Evolutionary conservation across 2,113 vertebrate genomes (phyloP).

Genomic region (Nycticorax nycticorax): DNA sequence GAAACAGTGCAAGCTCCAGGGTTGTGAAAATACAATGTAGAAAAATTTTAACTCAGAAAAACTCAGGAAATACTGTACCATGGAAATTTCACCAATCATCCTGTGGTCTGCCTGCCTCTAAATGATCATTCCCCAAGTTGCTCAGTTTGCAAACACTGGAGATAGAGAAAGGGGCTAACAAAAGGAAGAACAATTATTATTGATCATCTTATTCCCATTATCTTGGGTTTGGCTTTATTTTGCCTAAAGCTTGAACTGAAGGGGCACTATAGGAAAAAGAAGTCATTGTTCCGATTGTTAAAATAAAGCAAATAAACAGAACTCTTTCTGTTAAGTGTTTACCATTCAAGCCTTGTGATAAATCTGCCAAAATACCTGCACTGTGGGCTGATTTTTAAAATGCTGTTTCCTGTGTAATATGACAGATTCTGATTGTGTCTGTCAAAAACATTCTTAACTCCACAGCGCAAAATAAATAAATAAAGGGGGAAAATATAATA

Average conservation of each 20-base stretch:
- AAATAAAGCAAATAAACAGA: background rate
- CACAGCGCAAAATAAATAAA: constrained; percentile 34
- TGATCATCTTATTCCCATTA: constrained; percentile 34
- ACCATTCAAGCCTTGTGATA: constrained; percentile 20
- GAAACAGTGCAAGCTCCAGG: constrained; percentile 68
- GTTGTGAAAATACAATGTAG: constrained; percentile 68
- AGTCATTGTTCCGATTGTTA: background rate
- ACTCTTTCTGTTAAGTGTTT: background rate
- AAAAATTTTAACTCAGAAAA: constrained; percentile 71
- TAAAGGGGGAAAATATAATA: background rate
- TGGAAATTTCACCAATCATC: constrained; percentile 12
- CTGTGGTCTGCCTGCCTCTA: constrained; percentile 11
- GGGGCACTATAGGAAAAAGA: background rate
- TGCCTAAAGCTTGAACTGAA: background rate
- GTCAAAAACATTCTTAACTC: constrained; percentile 47
- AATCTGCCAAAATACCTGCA: constrained; percentile 58
- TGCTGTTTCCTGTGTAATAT: constrained; percentile 7
- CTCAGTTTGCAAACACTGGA: background rate
- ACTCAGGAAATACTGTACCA: constrained; percentile 37
- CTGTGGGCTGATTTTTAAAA: constrained; percentile 41
- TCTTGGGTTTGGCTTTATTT: background rate
- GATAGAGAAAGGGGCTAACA: background rate
- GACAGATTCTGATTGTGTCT: constrained; percentile 55
- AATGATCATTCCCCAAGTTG: constrained; percentile 35
- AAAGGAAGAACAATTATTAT: background rate